Evolutionary conservation across 2,113 vertebrate species (phyloP), one percentile per base, ranked within the genome.

Genomic region (Antennarius striatus): DNA sequence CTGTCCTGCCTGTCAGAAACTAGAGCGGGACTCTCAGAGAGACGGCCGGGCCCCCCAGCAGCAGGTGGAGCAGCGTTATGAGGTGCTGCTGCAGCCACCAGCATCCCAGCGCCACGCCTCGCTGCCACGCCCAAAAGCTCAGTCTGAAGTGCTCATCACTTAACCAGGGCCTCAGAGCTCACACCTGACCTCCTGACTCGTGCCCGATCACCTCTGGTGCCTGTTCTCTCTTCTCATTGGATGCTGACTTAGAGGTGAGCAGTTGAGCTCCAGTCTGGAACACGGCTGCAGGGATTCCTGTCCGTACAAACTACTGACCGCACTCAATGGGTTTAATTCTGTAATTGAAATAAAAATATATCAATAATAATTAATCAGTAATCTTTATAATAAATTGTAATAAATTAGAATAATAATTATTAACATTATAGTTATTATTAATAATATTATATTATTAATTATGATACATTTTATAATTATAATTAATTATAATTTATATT

Each of bases 1-100:
- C 43, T 92, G 89, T 14, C 89, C 89, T 10, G 81, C 83, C 74
- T 92, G 91, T 77, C 88, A 88, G 83, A 80, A 77, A 72, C 77
- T 86, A 77, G 83, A 86, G 73, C 79, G 79, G 6, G 79, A 84
- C 71, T 70, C 79, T 29, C 77, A 68, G 71, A 71, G 39, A 52
- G 81, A 71, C 36, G 46, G 54, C 58, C 71, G 77, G 4, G 22
- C 22, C 22, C 56, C 43, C n/a, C 52, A 51, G 0, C 36, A 46
- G 1, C 72, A 51, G 4, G 51, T 12, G 1, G 60, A 32, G 1
- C 43, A 56, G 43, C 71, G 68, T 15, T n/a, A 55, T 32, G 63
- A 77, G n/a, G 22, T 58, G 59, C 55, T 72, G 11, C 76, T 71
- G 22, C 69, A 63, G 51, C 59, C 59, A 39, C 43, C 71, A 10